Conservation (phyloP, 2,113 vertebrate genomes). For the Pollachius pollachius region DNA sequence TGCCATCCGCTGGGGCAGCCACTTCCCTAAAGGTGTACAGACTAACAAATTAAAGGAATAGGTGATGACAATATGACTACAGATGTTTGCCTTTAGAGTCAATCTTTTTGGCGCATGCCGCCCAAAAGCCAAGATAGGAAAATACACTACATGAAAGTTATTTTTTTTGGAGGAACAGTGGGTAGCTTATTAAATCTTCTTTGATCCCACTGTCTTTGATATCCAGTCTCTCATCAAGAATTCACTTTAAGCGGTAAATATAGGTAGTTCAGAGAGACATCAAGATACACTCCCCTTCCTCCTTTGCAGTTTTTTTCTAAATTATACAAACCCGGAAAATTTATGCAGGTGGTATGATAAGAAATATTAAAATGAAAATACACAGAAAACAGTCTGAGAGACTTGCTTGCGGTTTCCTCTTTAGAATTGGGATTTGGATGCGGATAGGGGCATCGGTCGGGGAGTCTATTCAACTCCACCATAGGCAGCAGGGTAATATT, state of each 20-base stretch:
- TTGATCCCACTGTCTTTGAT: conserved; percentile 99
- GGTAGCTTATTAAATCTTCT: conserved; percentile 99
- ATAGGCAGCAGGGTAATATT: too few relatives aligned
- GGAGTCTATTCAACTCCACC: too few relatives aligned
- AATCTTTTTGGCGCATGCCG: conserved; percentile 66
- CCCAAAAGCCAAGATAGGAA: conserved; percentile 73
- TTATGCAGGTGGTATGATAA: conserved; percentile 46
- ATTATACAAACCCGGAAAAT: conserved; percentile 83
- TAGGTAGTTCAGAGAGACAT: conserved; percentile 99
- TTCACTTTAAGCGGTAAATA: conserved; percentile 99
- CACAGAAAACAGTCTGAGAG: conserved; percentile 12
- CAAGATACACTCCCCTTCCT: conserved; percentile 81
- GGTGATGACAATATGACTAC: conserved; percentile 88
- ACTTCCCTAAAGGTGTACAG: conserved; percentile 82
- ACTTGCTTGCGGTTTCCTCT: too few relatives aligned
- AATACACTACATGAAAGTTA: conserved; percentile 89
- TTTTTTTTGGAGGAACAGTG: conserved; percentile 88
- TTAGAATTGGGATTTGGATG: too few relatives aligned
- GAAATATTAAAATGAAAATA: conserved; percentile 19
- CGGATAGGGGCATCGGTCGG: too few relatives aligned
- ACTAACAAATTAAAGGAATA: conserved; percentile 90
- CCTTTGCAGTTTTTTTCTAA: conserved; percentile 89
- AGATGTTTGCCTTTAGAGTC: conserved; percentile 90
- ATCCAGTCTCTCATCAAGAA: conserved; percentile 98
- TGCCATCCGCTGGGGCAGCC: conserved; percentile 69